Evolutionary conservation across 2,888 invertebrate species (phyloP).

Genomic region (Apotomis betuletana): DNA sequence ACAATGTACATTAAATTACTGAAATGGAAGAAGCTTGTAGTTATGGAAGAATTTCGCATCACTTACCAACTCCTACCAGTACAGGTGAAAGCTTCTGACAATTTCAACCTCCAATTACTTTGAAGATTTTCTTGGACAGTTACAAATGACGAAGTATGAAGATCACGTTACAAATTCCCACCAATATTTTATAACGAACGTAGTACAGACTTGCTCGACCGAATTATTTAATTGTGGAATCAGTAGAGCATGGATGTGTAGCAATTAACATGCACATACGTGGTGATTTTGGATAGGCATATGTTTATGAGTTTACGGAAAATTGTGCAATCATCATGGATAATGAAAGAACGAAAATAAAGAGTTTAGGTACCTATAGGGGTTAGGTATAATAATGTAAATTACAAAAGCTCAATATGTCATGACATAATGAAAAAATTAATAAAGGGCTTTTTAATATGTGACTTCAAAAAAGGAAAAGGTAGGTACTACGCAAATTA

Average conservation of each 20-base stretch:
- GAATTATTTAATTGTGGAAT: slow-evolving; percentile 21
- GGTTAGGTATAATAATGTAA: too few species aligned
- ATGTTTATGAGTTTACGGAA: slow-evolving; percentile 17
- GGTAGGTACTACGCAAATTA: too few species aligned
- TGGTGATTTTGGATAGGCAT: slow-evolving; percentile 11
- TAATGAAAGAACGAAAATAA: slow-evolving; percentile 16
- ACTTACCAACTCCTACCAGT: background rate
- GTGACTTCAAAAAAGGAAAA: too few species aligned
- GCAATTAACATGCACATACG: slow-evolving; percentile 24
- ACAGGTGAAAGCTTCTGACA: slow-evolving; percentile 16
- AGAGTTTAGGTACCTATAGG: background rate
- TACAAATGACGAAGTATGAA: slow-evolving; percentile 7
- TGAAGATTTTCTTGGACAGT: slow-evolving; percentile 16
- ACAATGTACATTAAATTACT: background rate
- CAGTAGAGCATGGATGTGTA: slow-evolving; percentile 18
- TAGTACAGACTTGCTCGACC: slow-evolving; percentile 18
- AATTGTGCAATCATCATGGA: slow-evolving; percentile 26
- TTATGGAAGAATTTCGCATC: background rate
- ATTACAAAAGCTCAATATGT: too few species aligned
- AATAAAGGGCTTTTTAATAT: too few species aligned
- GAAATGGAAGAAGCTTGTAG: slow-evolving; percentile 17
- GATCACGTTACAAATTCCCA: slow-evolving; percentile 23
- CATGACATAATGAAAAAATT: too few species aligned
- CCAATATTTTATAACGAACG: slow-evolving; percentile 22
- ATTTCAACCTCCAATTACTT: slow-evolving; percentile 13